These are phyloP conservation scores for Allobates femoralis DNA, from an alignment of 2,797 vertebrate genomes.

Conservation along the genomic window DNA sequence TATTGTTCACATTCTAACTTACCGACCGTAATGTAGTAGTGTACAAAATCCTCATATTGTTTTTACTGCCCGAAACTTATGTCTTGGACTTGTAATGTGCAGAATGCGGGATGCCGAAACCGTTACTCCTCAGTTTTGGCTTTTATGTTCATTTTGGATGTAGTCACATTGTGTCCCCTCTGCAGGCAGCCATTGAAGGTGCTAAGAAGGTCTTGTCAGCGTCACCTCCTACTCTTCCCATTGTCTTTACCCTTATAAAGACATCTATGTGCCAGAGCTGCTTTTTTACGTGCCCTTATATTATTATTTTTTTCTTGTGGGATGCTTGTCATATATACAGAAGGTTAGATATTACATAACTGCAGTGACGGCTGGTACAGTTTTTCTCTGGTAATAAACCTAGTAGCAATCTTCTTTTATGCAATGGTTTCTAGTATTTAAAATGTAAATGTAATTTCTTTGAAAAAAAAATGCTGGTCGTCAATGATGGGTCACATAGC, in stretches of 20 bases:
- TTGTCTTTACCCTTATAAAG: background rate
- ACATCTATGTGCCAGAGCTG: background rate
- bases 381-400: background rate
- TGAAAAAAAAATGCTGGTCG: no score
- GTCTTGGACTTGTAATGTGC: background rate
- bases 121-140: background rate
- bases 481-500: no score
- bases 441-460: no score
- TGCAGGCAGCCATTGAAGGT: background rate
- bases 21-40: no score
- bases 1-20: background rate
- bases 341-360: background rate
- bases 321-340: background rate
- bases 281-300: background rate
- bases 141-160: background rate
- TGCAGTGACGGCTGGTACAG: background rate
- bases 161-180: background rate
- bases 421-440: no score
- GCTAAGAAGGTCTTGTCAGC: background rate
- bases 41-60: background rate
- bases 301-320: background rate
- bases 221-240: background rate
- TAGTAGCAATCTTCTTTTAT: background rate
- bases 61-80: background rate
- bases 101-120: background rate